Percentiles rank a stretch among this genome's conserved stretches.
Evolutionary conservation across 2,113 vertebrate genomes (phyloP).

Genomic region (Gavialis gangeticus): DNA sequence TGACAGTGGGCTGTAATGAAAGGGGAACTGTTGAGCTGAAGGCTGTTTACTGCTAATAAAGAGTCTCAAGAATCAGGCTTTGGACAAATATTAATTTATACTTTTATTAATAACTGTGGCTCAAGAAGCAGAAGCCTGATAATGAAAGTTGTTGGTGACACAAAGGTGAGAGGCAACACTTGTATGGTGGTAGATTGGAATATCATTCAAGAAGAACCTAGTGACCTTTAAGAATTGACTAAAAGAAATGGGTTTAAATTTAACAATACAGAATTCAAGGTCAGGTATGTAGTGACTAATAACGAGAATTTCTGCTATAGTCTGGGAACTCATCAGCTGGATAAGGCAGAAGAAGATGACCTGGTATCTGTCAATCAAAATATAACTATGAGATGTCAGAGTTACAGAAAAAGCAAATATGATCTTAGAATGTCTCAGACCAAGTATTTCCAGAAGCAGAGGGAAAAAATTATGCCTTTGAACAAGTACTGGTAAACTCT

Average conservation of each 20-base stretch:
- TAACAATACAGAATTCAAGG: constrained; percentile 21
- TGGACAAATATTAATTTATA: not conserved
- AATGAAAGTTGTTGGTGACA: too few species aligned
- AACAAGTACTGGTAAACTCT: not conserved
- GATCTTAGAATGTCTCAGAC: not conserved
- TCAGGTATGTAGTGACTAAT: not conserved
- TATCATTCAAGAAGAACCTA: constrained; percentile 24
- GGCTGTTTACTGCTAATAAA: not conserved
- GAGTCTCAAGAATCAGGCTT: constrained; percentile 3
- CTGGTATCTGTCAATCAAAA: not conserved
- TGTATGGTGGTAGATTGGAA: constrained; percentile 13
- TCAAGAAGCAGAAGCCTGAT: too few species aligned
- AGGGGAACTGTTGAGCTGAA: constrained; percentile 14
- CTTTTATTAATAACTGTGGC: not conserved
- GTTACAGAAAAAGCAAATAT: not conserved
- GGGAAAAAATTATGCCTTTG: not conserved
- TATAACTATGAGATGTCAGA: not conserved
- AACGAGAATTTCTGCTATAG: constrained; percentile 29
- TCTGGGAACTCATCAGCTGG: constrained; percentile 31
- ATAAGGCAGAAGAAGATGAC: constrained; percentile 27
- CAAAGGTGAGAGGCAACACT: too few species aligned
- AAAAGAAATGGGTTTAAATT: constrained; percentile 51
- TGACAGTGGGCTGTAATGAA: constrained; percentile 2
- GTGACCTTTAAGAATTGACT: constrained; percentile 28
- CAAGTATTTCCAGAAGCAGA: not conserved